Conservation (phyloP, 2,797 vertebrate species). For the Selene dorsalis region DNA sequence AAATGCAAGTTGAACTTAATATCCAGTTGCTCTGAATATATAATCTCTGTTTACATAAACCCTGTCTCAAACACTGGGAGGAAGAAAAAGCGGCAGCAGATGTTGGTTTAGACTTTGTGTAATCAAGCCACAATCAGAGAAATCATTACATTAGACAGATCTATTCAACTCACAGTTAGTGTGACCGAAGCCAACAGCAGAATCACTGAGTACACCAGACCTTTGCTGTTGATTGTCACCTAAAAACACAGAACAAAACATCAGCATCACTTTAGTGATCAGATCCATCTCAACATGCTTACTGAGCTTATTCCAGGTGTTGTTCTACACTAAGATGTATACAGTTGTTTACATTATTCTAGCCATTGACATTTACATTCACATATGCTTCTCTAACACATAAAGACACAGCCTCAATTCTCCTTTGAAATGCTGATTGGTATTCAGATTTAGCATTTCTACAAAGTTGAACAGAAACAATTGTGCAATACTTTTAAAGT, state of each 20-base stretch:
- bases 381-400: background rate
- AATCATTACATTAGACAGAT: conserved; percentile 6
- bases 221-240: conserved; percentile 88
- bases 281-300: background rate
- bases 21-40: conserved; percentile 17
- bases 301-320: background rate
- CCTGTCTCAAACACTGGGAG: background rate
- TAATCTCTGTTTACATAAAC: background rate
- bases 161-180: conserved; percentile 83
- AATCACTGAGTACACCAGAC: conserved; percentile 87
- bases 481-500: background rate
- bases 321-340: background rate
- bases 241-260: conserved; percentile 55
- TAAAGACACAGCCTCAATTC: background rate
- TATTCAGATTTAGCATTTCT: background rate
- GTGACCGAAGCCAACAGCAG: conserved; percentile 86
- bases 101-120: background rate
- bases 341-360: background rate
- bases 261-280: background rate
- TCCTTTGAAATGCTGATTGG: background rate
- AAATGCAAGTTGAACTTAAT: background rate
- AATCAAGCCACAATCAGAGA: background rate
- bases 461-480: background rate
- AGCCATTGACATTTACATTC: background rate
- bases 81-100: conserved; percentile 11